phyloP scores from a whole-genome alignment of 2,888 invertebrate species.

The Blera fallax region DNA sequence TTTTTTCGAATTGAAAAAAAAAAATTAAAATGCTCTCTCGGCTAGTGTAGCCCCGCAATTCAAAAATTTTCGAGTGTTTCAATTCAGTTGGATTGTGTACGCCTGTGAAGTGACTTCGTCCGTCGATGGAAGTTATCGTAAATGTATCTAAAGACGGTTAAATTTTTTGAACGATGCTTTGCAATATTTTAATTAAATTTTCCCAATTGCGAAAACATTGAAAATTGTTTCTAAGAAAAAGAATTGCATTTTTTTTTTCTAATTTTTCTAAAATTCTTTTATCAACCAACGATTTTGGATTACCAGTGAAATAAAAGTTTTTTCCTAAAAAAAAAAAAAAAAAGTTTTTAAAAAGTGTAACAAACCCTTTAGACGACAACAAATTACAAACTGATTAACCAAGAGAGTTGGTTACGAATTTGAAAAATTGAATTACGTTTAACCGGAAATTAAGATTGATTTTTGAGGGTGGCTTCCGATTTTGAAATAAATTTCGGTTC shows the following conservation, averaged over 20 bases:
- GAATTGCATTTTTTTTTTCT: background rate
- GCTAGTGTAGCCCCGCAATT: conserved; percentile 50
- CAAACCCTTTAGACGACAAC: background rate
- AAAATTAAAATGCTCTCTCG: conserved; percentile 37
- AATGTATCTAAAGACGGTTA: conserved; percentile 40
- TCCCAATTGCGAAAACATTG: background rate
- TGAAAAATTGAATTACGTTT: conserved; percentile 1
- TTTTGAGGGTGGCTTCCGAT: conserved; percentile 57
- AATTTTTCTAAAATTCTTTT: background rate
- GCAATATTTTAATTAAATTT: background rate
- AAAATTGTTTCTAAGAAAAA: background rate
- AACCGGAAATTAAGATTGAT: conserved; percentile 58
- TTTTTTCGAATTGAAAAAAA: conserved; percentile 46
- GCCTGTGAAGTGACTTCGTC: conserved; percentile 67
- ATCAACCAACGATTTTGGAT: conserved; percentile 33
- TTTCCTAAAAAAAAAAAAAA: background rate
- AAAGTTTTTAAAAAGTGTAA: background rate
- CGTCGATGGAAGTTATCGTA: conserved; percentile 29
- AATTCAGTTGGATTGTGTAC: conserved; percentile 66
- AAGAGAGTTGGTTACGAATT: background rate
- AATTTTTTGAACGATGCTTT: conserved; percentile 15
- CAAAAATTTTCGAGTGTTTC: conserved; percentile 64
- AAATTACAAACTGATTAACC: background rate
- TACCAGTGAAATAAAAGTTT: conserved; percentile 54
- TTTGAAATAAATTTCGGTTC: conserved; percentile 18